Evolutionary conservation across 2,888 invertebrate species (phyloP).

Genomic region (Campoplex nolae): DNA sequence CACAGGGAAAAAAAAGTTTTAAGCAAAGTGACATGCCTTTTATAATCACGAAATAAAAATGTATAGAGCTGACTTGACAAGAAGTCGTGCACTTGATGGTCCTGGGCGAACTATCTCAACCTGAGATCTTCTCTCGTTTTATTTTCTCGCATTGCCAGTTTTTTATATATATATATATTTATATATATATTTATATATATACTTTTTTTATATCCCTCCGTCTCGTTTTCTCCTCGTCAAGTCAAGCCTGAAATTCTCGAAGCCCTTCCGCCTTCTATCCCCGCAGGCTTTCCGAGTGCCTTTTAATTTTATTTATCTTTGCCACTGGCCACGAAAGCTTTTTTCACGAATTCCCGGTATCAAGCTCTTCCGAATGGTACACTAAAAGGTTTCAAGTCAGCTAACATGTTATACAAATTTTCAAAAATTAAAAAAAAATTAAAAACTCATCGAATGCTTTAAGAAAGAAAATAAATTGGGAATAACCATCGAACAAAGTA

Average conservation of each 20-base stretch:
- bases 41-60: slow-evolving; percentile 57
- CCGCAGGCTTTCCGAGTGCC: slow-evolving; percentile 68
- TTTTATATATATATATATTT: no score
- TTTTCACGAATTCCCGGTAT: slow-evolving; percentile 13
- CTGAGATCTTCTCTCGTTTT: slow-evolving; percentile 36
- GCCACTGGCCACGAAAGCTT: slow-evolving; percentile 37
- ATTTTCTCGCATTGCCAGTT: slow-evolving; percentile 2
- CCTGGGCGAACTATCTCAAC: slow-evolving; percentile 17
- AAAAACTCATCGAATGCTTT: neutral
- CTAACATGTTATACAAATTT: neutral
- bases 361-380: neutral
- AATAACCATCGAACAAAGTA: neutral
- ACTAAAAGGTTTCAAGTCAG: neutral
- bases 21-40: slow-evolving; percentile 19
- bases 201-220: slow-evolving; percentile 13
- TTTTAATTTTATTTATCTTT: slow-evolving; percentile 74
- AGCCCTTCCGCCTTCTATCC: slow-evolving; percentile 32
- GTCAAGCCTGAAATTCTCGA: slow-evolving; percentile 65
- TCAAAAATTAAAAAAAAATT: neutral
- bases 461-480: neutral
- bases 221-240: slow-evolving; percentile 49
- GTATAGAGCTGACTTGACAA: slow-evolving; percentile 15
- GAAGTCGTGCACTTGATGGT: slow-evolving; percentile 17
- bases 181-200: no score
- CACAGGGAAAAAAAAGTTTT: neutral